Conservation (phyloP, 1,140 invertebrate species). For the Venustaconcha ellipsiformis region DNA sequence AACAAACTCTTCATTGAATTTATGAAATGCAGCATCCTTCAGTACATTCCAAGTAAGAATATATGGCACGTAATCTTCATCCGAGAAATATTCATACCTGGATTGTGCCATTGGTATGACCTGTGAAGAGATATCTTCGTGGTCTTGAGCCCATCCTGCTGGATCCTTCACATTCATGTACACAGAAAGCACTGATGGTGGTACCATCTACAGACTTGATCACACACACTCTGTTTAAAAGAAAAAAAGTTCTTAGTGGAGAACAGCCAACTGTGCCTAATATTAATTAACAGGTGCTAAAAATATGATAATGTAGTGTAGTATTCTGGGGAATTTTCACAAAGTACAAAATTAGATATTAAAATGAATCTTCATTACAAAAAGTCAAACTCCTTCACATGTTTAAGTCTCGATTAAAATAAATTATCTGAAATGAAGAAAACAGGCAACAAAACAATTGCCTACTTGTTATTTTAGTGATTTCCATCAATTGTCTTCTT, state of each 20-base stretch:
- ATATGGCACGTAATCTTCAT: no score
- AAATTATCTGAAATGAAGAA: no score
- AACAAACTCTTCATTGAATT: background rate
- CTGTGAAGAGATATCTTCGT: slow-evolving; percentile 92
- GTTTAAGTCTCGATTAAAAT: no score
- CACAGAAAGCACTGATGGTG: slow-evolving; percentile 95
- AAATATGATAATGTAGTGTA: no score
- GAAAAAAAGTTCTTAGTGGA: background rate
- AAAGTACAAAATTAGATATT: no score
- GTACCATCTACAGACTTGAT: slow-evolving; percentile 94
- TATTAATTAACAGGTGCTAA: background rate
- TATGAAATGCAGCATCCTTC: background rate
- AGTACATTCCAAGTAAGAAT: no score
- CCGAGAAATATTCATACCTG: slow-evolving; percentile 71
- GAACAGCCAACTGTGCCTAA: background rate
- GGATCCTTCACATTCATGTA: slow-evolving; percentile 97
- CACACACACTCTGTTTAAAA: slow-evolving; percentile 83
- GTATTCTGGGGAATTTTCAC: no score
- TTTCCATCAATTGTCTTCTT: no score
- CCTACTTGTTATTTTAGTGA: no score
- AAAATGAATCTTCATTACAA: no score
- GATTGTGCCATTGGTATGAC: slow-evolving; percentile 93
- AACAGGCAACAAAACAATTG: no score
- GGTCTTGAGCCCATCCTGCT: slow-evolving; percentile 90
- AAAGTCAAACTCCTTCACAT: no score